Conservation (phyloP, 2,888 invertebrate genomes). For the Diaprepes abbreviatus region DNA sequence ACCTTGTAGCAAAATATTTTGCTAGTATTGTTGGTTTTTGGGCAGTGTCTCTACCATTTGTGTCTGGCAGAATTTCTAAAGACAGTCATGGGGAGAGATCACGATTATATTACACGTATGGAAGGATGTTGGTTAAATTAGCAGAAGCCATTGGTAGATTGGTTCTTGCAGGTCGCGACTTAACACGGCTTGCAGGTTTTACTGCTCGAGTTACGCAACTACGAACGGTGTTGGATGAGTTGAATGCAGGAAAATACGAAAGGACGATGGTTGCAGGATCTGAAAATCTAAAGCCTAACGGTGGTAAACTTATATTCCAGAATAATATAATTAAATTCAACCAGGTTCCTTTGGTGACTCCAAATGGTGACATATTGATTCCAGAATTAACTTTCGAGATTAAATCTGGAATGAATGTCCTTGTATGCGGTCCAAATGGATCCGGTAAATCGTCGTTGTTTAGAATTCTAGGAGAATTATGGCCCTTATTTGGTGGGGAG, state of each 20-base stretch:
- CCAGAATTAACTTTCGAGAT: constrained; percentile 91
- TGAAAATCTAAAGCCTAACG: constrained; percentile 74
- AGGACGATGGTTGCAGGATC: constrained; percentile 75
- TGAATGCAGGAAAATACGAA: constrained; percentile 81
- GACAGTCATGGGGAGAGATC: constrained; percentile 77
- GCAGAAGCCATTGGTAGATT: constrained; percentile 97
- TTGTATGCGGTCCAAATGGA: constrained; percentile 99
- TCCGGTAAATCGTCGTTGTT: constrained; percentile 98
- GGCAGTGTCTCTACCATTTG: constrained; percentile 95
- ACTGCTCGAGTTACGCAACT: constrained; percentile 94
- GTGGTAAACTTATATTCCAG: constrained; percentile 84
- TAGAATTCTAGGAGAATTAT: constrained; percentile 95
- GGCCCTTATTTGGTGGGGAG: constrained; percentile 94
- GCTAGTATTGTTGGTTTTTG: constrained; percentile 97
- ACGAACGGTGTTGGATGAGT: constrained; percentile 84
- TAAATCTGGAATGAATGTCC: constrained; percentile 91
- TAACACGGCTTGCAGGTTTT: constrained; percentile 94
- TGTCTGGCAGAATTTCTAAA: constrained; percentile 78
- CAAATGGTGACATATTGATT: constrained; percentile 96
- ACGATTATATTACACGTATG: constrained; percentile 93
- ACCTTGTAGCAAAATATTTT: constrained; percentile 95
- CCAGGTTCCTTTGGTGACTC: constrained; percentile 94
- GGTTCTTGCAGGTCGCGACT: constrained; percentile 94
- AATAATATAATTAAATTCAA: constrained; percentile 95
- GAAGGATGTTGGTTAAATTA: constrained; percentile 94